Conservation (phyloP, 2,113 vertebrate species). For the Baryphthengus martii region DNA sequence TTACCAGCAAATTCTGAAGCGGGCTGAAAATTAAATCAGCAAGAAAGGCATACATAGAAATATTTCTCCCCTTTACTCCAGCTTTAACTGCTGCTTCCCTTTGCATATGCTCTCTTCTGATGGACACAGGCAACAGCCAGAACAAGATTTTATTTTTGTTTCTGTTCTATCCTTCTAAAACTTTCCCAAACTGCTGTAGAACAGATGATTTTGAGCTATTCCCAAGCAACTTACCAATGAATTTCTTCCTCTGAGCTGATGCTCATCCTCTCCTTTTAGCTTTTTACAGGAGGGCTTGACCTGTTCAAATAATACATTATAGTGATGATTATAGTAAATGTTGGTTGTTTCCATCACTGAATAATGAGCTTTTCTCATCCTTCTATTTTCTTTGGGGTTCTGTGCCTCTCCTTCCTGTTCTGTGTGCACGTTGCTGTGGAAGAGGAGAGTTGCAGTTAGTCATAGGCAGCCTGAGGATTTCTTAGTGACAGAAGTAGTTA, state of each 20-base stretch:
- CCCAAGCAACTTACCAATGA: not conserved
- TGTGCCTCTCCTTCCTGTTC: not conserved
- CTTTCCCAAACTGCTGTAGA: not conserved
- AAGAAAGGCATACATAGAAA: not conserved
- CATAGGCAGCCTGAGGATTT: not conserved
- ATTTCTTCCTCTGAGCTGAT: not conserved
- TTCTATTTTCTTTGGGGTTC: not conserved
- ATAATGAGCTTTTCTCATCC: not conserved
- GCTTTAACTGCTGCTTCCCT: not conserved
- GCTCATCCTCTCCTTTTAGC: not conserved
- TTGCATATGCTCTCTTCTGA: not conserved
- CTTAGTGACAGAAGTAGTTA: not conserved
- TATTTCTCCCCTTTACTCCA: not conserved
- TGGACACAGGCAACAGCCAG: not conserved
- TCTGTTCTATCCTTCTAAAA: not conserved
- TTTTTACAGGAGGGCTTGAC: not conserved
- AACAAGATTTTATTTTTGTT: not conserved
- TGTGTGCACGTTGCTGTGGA: not conserved
- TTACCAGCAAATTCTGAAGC: conserved; percentile 42
- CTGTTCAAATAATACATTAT: not conserved
- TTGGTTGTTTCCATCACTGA: not conserved
- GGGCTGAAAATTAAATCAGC: not conserved
- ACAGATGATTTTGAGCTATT: not conserved
- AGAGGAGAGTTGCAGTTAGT: not conserved
- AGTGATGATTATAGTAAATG: not conserved